These are phyloP conservation scores for Pteropus rufus DNA, from an alignment of 2,797 vertebrate species.

Conservation along the genomic window DNA sequence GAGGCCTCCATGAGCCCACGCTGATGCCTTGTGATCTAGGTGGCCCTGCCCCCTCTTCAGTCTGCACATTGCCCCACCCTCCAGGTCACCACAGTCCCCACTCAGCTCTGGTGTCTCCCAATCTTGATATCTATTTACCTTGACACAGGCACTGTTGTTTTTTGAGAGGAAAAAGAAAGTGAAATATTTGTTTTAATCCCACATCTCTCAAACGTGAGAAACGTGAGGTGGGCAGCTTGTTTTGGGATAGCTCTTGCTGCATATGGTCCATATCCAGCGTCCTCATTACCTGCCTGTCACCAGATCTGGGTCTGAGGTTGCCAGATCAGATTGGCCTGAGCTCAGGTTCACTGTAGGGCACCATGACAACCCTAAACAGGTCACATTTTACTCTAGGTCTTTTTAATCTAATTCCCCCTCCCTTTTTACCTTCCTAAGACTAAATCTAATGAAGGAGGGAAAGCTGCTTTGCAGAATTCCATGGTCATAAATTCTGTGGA, in stretches of 20 bases:
- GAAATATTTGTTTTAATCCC: not conserved
- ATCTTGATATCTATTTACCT: not conserved
- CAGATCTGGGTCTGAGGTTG: not conserved
- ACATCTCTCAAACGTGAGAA: not conserved
- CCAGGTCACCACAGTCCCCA: not conserved
- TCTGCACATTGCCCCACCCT: not conserved
- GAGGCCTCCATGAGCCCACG: not conserved
- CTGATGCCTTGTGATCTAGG: not conserved
- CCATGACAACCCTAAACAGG: not conserved
- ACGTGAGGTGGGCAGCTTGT: not conserved
- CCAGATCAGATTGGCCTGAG: not conserved
- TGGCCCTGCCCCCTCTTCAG: not conserved
- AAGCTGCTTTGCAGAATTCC: not conserved
- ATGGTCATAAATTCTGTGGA: not conserved
- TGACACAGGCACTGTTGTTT: not conserved
- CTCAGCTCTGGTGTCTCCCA: not conserved
- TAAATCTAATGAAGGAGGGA: not conserved
- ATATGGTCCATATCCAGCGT: not conserved
- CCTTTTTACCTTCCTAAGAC: not conserved
- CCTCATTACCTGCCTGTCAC: not conserved
- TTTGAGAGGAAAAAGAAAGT: not conserved
- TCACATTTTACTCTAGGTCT: not conserved
- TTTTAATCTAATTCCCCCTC: not conserved
- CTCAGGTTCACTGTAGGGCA: not conserved
- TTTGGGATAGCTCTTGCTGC: rapidly evolving